Evolutionary conservation across 2,113 vertebrate genomes (phyloP), one percentile per base, ranked within the genome.

Genomic region (Geococcyx californianus): DNA sequence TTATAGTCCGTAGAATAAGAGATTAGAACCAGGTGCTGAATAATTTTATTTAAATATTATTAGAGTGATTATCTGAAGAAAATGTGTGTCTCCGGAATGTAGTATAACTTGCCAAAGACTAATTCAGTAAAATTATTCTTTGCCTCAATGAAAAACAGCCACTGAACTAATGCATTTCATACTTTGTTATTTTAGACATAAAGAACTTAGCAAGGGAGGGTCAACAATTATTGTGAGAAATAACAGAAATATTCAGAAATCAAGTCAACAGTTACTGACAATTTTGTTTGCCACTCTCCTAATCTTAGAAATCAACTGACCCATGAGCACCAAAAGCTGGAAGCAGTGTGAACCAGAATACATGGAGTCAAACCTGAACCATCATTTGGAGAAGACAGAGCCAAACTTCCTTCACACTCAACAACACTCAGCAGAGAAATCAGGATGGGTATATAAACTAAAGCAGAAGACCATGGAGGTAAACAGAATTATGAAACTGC

Each of bases 31-130:
- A 85, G 67, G 51, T 59, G 34, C 42, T 77, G 28, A 90, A 63
- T 51, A 59, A 34, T 94, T 95, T 49, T 85, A 88, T 92, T 93
- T 84, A 92, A 79, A 58, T 63, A 79, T 66, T 84, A 69, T 60
- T 84, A 89, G 79, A 92, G 56, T 18, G 49, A 74, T 91, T 87
- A 91, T 55, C 36, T 79, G 54, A 76, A 82, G 66, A 95, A 94
- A 90, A 89, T 31, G 38, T 29, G 23, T 66, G 24, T 66, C 25
- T 87, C 66, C 52, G 38, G 70, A 69, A 81, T 0, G 0, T 14
- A 31, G 63, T 1, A 36, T 13, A 89, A 92, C 45, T 84, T 44
- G 77, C 26, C 40, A 55, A 87, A 87, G 38, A 83, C 80, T 74
- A 82, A 62, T 84, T 59, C 66, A 67, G 54, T 72, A 88, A 87